Evolutionary conservation across 2,797 vertebrate species (phyloP), one percentile per base, ranked within the genome.

Genomic region (Yasuhikotakia modesta): DNA sequence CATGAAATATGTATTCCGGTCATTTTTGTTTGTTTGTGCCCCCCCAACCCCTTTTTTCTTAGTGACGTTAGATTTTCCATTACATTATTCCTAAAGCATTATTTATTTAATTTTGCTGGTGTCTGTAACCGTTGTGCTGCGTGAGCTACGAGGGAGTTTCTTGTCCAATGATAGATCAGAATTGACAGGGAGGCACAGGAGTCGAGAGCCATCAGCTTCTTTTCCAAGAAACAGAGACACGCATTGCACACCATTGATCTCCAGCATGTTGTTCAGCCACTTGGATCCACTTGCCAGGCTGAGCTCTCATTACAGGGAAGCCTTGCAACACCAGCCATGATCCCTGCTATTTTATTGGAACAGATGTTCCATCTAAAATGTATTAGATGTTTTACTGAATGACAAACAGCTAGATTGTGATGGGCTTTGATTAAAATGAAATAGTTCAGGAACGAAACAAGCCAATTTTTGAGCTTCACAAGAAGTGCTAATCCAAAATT

Each of bases 341-440:
- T 72, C 53, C 17, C 35, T 64, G 50, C 58, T 78, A 43, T 77
- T 58, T 80, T 61, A 48, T 27, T 16, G 30, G 65, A 84, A 73
- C 79, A 82, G 72, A 60, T 78, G 83, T 86, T 73, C 76, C 79
- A 86, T 81, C 63, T 74, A 81, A 83, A 60, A 73, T 58, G 64
- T 73, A 72, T 71, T 80, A 66, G 76, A 75, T 78, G 78, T 81
- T 76, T 61, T 50, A 17, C 53, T 52, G 50, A 72, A 57, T 43
- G 60, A 43, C 63, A 79, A 82, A 80, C 27, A 53, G 72, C 63
- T 66, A 79, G 35, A 70, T 67, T 79, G 53, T 71, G 35, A 46
- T 66, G 68, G 57, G 71, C 50, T 55, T 75, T 60, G 16, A 58
- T 57, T 78, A 46, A 73, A 74, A 69, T 19, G 11, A 64, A 67